Base-by-base conservation (phyloP, 35 echinoderm and acorn worm genomes). In the Ophioderma brevispina region DNA sequence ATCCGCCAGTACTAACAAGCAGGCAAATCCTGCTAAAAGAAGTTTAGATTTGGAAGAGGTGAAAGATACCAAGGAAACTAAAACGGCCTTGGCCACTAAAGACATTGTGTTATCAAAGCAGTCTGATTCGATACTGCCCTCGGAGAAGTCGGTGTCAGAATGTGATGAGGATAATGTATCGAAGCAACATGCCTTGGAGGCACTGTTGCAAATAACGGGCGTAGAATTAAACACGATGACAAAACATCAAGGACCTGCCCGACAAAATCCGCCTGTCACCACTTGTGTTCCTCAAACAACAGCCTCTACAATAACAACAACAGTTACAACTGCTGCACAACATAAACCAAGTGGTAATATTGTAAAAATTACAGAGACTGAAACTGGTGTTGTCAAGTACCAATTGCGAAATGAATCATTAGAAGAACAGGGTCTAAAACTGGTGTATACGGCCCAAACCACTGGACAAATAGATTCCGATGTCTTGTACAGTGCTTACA, bases 151-250 rank as follows among this genome's bases (percentile, higher is more conserved):
- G 28, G 46, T 31, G 70, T 23, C 43, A 15, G 35, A 31, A 32
- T 32, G 56, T 59, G 46, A 82, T 32, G 79, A 95, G 79, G 93
- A 95, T 19, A 78, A 40, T 39, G 46, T 80, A 15, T 87, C 83
- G 18, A 95, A 95, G 43, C 86, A 99, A 64, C 87, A 46, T 4
- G 97, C 97, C 31, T 36, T 99, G 0, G 97, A 99, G 76, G 97
- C 97, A 31, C 81, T 99, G 42, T 77, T 99, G 23, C 90, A 95
- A 38, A 99, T 99, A 36, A 95, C 94, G 28, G 90, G 88, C 78
- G 90, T 88, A 31, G 97, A 99, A 55, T 64, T 99, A 33, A 78
- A 95, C 41, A 86, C 88, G 40, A 88, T 95, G 70, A 89, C 82
- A 39, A 87, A 37, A 31, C 55, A n/a, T 1, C 83, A 52, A 28